Conservation (phyloP, 2,888 invertebrate genomes). For the Andrena fulva region DNA sequence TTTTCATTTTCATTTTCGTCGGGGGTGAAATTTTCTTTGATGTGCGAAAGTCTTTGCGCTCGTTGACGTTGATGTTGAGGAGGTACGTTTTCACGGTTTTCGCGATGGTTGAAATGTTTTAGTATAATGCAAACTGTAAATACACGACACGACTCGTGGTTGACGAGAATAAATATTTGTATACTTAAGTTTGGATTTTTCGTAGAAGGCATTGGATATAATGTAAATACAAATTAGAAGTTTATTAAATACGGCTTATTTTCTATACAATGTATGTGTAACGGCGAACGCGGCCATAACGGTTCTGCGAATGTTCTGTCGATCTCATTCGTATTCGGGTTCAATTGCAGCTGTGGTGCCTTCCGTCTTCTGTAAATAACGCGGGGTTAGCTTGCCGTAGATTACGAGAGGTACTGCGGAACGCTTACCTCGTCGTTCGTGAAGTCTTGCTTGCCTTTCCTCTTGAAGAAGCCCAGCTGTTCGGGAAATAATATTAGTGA, state of each 20-base stretch:
- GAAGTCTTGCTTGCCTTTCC: constrained; percentile 62
- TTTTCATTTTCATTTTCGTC: constrained; percentile 5
- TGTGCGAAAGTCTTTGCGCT: not conserved
- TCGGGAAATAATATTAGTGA: constrained; percentile 34
- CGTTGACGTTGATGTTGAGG: constrained; percentile 10
- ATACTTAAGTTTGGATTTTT: constrained; percentile 28
- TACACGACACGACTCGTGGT: constrained; percentile 35
- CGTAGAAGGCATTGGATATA: not conserved
- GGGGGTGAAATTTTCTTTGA: not conserved
- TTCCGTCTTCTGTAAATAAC: not conserved
- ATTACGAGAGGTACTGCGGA: not conserved
- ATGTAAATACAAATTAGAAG: constrained; percentile 47
- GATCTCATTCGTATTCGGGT: not conserved
- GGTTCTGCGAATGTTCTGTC: not conserved
- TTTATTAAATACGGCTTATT: constrained; percentile 39
- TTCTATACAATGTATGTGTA: constrained; percentile 3
- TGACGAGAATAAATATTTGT: constrained; percentile 47
- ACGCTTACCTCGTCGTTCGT: constrained; percentile 39
- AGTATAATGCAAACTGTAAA: constrained; percentile 18
- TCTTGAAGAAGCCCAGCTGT: constrained; percentile 75
- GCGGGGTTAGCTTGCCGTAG: not conserved
- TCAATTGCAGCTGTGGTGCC: not conserved
- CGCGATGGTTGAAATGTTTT: constrained; percentile 11
- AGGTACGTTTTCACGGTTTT: constrained; percentile 24
- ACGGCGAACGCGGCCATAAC: not conserved